Evolutionary conservation across 2,888 invertebrate genomes (phyloP).

Genomic region (Craniophora ligustri): DNA sequence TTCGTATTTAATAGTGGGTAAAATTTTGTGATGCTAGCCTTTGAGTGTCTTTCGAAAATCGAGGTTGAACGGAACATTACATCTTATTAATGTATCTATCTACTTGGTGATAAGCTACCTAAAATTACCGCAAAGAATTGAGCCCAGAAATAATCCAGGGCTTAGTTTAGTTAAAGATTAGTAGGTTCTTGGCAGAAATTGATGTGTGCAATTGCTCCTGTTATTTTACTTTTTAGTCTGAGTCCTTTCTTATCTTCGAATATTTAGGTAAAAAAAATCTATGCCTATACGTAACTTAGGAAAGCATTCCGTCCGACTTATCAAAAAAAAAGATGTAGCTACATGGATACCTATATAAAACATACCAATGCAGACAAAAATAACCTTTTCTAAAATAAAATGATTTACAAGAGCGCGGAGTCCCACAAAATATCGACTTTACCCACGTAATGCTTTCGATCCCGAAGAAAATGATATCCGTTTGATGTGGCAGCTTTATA

Average conservation of each 20-base stretch:
- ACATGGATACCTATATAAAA: neutral
- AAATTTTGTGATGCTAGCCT: constrained; percentile 5
- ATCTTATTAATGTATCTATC: too few species aligned
- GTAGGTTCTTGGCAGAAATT: too few species aligned
- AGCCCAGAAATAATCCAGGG: too few species aligned
- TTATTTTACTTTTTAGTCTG: neutral
- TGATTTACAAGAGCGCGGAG: constrained; percentile 30
- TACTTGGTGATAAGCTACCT: too few species aligned
- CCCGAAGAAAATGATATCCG: constrained; percentile 58
- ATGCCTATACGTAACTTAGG: neutral
- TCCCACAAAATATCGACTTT: constrained; percentile 39
- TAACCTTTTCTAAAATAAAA: constrained; percentile 41
- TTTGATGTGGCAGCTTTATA: constrained; percentile 66
- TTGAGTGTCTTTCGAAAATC: neutral
- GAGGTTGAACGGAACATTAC: too few species aligned
- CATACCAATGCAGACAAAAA: constrained; percentile 6
- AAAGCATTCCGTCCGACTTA: neutral
- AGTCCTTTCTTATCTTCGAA: neutral
- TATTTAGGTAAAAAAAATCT: neutral
- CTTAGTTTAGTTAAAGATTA: too few species aligned
- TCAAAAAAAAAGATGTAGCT: neutral
- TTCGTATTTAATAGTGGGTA: constrained; percentile 19
- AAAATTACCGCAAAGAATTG: too few species aligned
- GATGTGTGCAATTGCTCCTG: too few species aligned
- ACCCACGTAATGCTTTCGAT: constrained; percentile 50